Base-by-base conservation (phyloP, 2,888 invertebrate genomes). In the Luperina nickerlii region DNA sequence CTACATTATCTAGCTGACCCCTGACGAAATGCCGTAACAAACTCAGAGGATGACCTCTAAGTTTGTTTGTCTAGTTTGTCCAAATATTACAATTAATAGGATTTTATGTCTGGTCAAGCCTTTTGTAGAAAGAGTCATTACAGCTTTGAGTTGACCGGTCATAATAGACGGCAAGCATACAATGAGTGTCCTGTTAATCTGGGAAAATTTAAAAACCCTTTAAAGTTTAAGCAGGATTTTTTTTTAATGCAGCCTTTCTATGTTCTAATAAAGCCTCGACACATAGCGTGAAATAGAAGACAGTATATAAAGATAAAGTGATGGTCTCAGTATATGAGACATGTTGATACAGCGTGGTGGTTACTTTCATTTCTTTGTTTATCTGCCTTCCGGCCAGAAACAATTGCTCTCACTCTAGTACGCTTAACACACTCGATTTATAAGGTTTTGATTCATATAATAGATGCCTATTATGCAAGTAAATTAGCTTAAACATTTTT, bases 361-460 rank as follows among this genome's bases (percentile, higher is more conserved):
- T 15, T 38, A 62, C 66, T 76, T 60, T 74, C 45, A 76, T 71
- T 24, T 71, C 45, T 60, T 72, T 60, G 15, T 51, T n/a, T n/a
- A 63, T 69, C 78, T 78, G 84, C 72, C 84, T 54, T 65, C 82
- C 38, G 68, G 51, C 78, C 84, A 82, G 71, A 11, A 72, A 51
- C 68, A 20, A 69, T 65, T 69, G 48, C 38, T 72, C 71, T 67
- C 62, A 76, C 27, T 71, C 24, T 54, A 18, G 24, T 62, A 71
- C 13, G 15, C 57, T 51, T 32, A 42, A 20, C 45, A 71, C 3
- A 2, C 51, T 60, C 51, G 20, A 81, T 66, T 81, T n/a, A 51
- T 67, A 32, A 11, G 20, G 9, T 38, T 45, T 24, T 62, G 0
- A 18, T 54, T 60, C 11, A 24, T 67, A 32, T 45, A 78, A n/a